These are phyloP conservation scores for Poecilia gillii DNA, from an alignment of 2,797 vertebrate genomes.

Conservation along the genomic window DNA sequence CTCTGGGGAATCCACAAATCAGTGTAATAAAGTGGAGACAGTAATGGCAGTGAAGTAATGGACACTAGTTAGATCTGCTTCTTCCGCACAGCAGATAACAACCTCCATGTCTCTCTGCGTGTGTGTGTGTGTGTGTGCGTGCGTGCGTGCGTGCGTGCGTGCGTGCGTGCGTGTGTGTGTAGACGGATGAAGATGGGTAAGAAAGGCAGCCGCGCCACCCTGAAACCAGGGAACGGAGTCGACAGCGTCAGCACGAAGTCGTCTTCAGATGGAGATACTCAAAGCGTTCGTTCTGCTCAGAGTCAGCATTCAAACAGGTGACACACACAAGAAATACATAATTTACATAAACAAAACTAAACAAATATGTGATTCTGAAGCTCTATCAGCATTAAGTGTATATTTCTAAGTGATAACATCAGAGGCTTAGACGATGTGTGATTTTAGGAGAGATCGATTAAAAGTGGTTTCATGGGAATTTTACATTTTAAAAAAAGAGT, in stretches of 20 bases:
- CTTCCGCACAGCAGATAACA: background rate
- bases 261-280: conserved; percentile 75
- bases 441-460: background rate
- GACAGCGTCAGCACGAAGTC: conserved; percentile 65
- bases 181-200: conserved; percentile 70
- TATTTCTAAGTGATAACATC: background rate
- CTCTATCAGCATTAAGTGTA: no score
- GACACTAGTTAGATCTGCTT: background rate
- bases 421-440: background rate
- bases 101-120: conserved; percentile 2
- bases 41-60: conserved; percentile 5
- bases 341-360: background rate
- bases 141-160: conserved; percentile 21
- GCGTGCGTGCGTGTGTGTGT: conserved; percentile 28
- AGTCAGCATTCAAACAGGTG: conserved; percentile 81
- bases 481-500: background rate
- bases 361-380: background rate
- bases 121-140: conserved; percentile 32
- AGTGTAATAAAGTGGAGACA: conserved; percentile 8
- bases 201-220: conserved; percentile 40
- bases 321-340: background rate
- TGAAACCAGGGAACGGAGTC: conserved; percentile 80
- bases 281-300: conserved; percentile 69
- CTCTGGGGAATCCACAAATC: conserved; percentile 4
- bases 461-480: background rate